Evolutionary conservation across 2,888 invertebrate species (phyloP), one percentile per base, ranked within the genome.

Genomic region (Campopleginae sp.): DNA sequence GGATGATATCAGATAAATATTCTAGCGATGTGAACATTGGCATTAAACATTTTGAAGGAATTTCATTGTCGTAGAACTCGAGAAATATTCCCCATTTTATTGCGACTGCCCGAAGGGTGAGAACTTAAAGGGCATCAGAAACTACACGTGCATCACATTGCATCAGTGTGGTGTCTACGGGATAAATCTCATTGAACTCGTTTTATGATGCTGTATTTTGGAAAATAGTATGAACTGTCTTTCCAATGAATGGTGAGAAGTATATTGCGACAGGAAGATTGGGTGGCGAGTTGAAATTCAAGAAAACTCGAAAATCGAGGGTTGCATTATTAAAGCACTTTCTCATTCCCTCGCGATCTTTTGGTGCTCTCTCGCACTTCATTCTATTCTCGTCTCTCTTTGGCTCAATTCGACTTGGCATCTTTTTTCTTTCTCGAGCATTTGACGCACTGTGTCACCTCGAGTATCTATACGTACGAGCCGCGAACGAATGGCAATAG

Each of bases 261-360:
- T 44, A 31, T 46, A 27, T 38, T 23, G 31, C 8, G 23, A 44
- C 14, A 6, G 65, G n/a, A 7, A 65, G 7, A 27, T 61, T 82
- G 83, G 86, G 86, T 81, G 87, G 81, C 81, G 87, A 86, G 88
- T 89, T 82, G 89, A 90, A 90, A 89, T 90, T 89, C 87, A 86
- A 81, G 89, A 90, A 90, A 91, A 91, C 88, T 90, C 87, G 90
- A 90, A 91, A 91, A 90, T 91, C 90, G 91, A 91, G 92, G 88
- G 86, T 82, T 91, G 90, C 90, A 91, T 92, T 91, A 92, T 92
- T 92, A 88, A 92, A 85, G 84, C 79, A 71, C 83, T 86, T 83
- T 74, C 84, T 82, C 88, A 75, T 81, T 72, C 80, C 78, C 72
- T 86, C 85, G 74, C 85, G 74, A 86, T 86, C 78, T 84, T 85